Evolutionary conservation across 1,140 invertebrate genomes (phyloP).

Genomic region (Copidosoma floridanum): DNA sequence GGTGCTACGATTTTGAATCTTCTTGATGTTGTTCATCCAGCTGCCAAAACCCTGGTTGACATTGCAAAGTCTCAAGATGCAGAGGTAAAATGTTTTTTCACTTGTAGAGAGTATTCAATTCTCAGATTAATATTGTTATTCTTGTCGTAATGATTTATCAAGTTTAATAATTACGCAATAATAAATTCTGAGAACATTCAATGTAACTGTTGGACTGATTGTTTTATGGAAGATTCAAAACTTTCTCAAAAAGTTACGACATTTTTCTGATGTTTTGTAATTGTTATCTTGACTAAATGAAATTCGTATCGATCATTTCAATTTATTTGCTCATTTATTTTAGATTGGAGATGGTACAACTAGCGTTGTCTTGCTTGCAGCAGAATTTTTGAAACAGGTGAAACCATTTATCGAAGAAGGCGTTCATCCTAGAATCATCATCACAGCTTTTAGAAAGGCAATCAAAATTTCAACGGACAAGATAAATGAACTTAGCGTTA

Average conservation of each 20-base stretch:
- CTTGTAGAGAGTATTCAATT: too few species aligned
- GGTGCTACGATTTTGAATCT: conserved; percentile 98
- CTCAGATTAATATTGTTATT: neutral
- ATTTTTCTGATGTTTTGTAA: conserved; percentile 15
- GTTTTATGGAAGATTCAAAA: conserved; percentile 33
- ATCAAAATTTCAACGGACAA: conserved; percentile 78
- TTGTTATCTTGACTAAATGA: neutral
- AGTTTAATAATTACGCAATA: neutral
- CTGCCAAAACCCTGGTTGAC: conserved; percentile 95
- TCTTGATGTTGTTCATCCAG: conserved; percentile 96
- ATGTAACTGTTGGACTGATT: conserved; percentile 41
- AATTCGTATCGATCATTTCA: neutral
- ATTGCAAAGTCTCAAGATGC: conserved; percentile 99
- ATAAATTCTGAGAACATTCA: conserved; percentile 35
- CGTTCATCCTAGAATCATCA: conserved; percentile 92
- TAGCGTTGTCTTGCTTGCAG: conserved; percentile 91
- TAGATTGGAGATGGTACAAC: conserved; percentile 98
- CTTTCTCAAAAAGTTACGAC: conserved; percentile 43
- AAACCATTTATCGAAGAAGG: conserved; percentile 97
- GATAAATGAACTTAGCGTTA: conserved; percentile 84
- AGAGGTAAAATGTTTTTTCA: conserved; percentile 81
- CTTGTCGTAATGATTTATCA: neutral
- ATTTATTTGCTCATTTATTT: conserved; percentile 30
- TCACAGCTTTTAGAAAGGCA: conserved; percentile 82
- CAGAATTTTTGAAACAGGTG: conserved; percentile 92